phyloP scores from a whole-genome alignment of 2,888 invertebrate species.

The Tubulanus polymorphus region DNA sequence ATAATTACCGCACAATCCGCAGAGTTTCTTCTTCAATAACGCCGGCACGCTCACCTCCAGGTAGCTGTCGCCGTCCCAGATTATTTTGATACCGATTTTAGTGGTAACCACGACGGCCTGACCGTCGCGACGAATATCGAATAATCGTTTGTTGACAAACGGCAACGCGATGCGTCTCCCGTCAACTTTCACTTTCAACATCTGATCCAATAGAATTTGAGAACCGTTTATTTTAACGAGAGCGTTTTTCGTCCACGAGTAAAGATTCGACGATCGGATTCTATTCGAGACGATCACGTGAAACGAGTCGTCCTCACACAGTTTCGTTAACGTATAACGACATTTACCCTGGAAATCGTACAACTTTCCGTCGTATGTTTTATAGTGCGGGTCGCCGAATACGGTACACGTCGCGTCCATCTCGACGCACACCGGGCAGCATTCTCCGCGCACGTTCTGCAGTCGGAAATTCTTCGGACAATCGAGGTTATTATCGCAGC shows the following conservation, averaged over 20 bases:
- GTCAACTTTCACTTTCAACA: conserved; percentile 78
- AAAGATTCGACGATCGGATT: conserved; percentile 72
- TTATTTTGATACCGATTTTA: conserved; percentile 68
- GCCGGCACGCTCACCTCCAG: conserved; percentile 76
- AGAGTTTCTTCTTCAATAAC: conserved; percentile 69
- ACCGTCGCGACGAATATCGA: conserved; percentile 58
- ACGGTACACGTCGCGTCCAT: conserved; percentile 90
- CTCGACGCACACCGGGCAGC: conserved; percentile 85
- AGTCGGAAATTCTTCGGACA: conserved; percentile 59
- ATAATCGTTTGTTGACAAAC: conserved; percentile 55
- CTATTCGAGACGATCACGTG: conserved; percentile 87
- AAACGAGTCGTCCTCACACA: conserved; percentile 69
- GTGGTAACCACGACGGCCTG: conserved; percentile 53
- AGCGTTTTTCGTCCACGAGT: conserved; percentile 88
- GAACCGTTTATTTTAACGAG: conserved; percentile 58
- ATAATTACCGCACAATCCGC: conserved; percentile 93
- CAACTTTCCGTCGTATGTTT: conserved; percentile 90
- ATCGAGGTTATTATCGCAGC: conserved; percentile 62
- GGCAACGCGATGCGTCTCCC: conserved; percentile 71
- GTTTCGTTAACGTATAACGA: conserved; percentile 82
- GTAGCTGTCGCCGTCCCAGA: conserved; percentile 92
- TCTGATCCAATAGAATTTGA: conserved; percentile 66
- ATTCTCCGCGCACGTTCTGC: conserved; percentile 68
- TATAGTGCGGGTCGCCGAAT: conserved; percentile 92
- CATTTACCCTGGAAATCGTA: conserved; percentile 74